These are phyloP conservation scores for Agonopterix arenella DNA, from an alignment of 2,888 invertebrate genomes.

Conservation along the genomic window DNA sequence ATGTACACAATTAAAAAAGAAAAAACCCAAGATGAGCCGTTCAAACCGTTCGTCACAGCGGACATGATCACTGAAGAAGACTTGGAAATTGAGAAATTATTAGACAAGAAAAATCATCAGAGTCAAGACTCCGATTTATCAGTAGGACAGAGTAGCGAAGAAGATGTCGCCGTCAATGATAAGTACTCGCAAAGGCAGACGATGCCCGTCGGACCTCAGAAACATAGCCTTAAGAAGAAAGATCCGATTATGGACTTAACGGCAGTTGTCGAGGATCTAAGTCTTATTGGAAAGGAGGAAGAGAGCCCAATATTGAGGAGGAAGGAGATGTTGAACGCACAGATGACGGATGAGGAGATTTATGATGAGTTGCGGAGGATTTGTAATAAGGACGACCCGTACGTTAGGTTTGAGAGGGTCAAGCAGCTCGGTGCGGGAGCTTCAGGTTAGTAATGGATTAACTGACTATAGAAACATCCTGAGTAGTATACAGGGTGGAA, in stretches of 20 bases:
- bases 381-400: conserved; percentile 90
- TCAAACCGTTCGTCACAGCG: conserved; percentile 89
- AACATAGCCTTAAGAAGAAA: conserved; percentile 57
- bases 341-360: conserved; percentile 83
- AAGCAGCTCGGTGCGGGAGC: conserved; percentile 95
- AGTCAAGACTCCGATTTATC: conserved; percentile 77
- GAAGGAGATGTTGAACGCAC: conserved; percentile 73
- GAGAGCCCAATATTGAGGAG: conserved; percentile 79
- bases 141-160: conserved; percentile 73
- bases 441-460: conserved; percentile 80
- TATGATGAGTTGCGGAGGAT: conserved; percentile 86
- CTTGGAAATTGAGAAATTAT: conserved; percentile 86
- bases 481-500: no score
- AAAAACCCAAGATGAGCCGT: conserved; percentile 82
- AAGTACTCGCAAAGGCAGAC: conserved; percentile 63
- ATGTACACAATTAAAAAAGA: conserved; percentile 92
- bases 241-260: conserved; percentile 51
- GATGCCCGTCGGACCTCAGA: conserved; percentile 73
- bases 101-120: conserved; percentile 84
- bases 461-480: no score
- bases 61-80: conserved; percentile 89
- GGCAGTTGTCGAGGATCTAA: conserved; percentile 59
- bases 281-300: conserved; percentile 62
- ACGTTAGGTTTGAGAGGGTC: conserved; percentile 85
- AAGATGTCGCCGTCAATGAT: conserved; percentile 63